A percentile compares a stretch with the other conserved stretches of the same genome.
Conservation (phyloP, 2,113 vertebrate genomes). For the Caranx ignobilis region DNA sequence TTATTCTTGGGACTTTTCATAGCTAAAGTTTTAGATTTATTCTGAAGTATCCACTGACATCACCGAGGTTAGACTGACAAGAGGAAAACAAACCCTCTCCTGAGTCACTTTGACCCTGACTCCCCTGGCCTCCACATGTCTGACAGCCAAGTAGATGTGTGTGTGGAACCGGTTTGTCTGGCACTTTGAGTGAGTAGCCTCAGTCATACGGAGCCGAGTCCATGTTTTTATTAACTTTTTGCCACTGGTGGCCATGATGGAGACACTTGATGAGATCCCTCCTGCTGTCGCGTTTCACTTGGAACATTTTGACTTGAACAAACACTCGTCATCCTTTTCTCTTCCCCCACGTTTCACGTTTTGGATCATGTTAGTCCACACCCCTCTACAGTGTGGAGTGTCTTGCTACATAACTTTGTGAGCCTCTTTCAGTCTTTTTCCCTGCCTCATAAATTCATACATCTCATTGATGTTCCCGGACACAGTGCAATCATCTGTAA, state of each 20-base stretch:
- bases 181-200: constrained; percentile 63
- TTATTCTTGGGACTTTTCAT: constrained; percentile 43
- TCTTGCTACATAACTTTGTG: constrained; percentile 5
- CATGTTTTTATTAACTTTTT: constrained; percentile 82
- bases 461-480: constrained; percentile 40
- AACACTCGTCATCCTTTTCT: constrained; percentile 68
- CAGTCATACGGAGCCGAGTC: constrained; percentile 69
- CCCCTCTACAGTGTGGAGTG: constrained; percentile 8
- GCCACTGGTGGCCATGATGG: constrained; percentile 77
- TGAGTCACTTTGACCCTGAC: constrained; percentile 22
- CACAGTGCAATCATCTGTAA: constrained; percentile 63
- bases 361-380: constrained; percentile 65
- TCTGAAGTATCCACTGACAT: constrained; percentile 42
- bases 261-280: constrained; percentile 75
- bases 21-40: constrained; percentile 23
- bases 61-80: constrained; percentile 39
- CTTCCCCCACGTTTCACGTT: constrained; percentile 34
- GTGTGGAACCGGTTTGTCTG: constrained; percentile 48
- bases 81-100: constrained; percentile 59
- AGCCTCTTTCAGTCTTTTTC: constrained; percentile 16
- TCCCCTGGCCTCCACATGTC: constrained; percentile 28
- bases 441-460: constrained; percentile 46
- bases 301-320: constrained; percentile 73
- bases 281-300: constrained; percentile 79
- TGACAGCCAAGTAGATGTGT: constrained; percentile 36